A percentile compares a stretch with the other conserved stretches of the same genome.
Evolutionary conservation across 2,113 vertebrate species (phyloP).

Genomic region (Rhineura floridana): DNA sequence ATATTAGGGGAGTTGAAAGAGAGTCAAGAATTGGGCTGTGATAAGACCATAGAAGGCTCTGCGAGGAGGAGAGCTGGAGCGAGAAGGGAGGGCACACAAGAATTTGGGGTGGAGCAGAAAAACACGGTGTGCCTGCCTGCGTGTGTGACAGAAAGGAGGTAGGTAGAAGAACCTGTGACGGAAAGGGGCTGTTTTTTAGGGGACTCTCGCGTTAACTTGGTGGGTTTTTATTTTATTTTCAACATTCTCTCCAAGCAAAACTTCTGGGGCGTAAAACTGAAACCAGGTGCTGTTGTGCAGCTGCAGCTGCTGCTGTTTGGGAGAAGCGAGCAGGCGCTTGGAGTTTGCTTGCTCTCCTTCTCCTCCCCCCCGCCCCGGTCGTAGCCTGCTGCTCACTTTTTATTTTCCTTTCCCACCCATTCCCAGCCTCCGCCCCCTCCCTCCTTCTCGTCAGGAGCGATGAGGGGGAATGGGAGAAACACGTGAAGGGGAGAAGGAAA

Average conservation of each 20-base stretch:
- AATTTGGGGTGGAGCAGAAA: slow-evolving; percentile 20
- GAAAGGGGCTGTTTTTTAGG: not conserved
- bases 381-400: not conserved
- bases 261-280: slow-evolving; percentile 27
- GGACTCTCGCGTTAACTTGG: not conserved
- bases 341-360: not conserved
- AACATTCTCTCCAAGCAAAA: slow-evolving; percentile 21
- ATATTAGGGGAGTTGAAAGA: not conserved
- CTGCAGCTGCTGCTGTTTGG: not conserved
- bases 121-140: no score
- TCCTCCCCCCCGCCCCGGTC: not conserved
- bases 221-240: no score
- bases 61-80: not conserved
- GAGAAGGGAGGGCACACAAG: not conserved
- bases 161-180: not conserved
- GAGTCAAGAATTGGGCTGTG: not conserved
- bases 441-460: not conserved
- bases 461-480: not conserved
- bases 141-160: not conserved
- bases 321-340: not conserved
- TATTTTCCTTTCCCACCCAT: not conserved
- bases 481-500: slow-evolving; percentile 29
- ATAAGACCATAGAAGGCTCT: slow-evolving; percentile 20
- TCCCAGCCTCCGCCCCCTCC: not conserved
- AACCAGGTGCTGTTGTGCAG: slow-evolving; percentile 38